A percentile compares a stretch with the other conserved stretches of the same genome.
Evolutionary conservation across 2,888 invertebrate genomes (phyloP).

Genomic region (Tinea pellionella): DNA sequence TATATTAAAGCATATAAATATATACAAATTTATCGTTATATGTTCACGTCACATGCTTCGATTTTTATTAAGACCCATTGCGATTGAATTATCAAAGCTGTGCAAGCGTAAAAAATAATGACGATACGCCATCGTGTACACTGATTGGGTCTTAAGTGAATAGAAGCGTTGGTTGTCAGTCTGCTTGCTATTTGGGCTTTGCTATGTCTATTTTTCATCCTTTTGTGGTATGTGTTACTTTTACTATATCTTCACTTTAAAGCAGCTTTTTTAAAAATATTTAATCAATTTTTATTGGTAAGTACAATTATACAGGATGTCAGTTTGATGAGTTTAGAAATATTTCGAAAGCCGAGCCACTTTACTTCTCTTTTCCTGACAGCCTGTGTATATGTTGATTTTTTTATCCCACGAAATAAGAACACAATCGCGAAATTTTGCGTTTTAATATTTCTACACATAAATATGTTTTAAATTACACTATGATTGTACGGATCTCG

Average conservation of each 20-base stretch:
- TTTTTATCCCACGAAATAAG: too few species aligned
- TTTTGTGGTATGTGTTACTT: conserved; percentile 17
- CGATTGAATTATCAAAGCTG: too few species aligned
- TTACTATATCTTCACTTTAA: not conserved
- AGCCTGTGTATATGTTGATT: too few species aligned
- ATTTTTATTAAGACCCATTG: conserved; percentile 18
- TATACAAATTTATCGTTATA: not conserved
- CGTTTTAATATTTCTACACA: too few species aligned
- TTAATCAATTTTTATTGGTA: not conserved
- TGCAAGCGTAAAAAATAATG: too few species aligned
- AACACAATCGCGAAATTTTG: too few species aligned
- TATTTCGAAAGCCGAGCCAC: too few species aligned
- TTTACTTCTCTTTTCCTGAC: too few species aligned
- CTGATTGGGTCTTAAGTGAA: not conserved
- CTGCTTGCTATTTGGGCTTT: conserved; percentile 30
- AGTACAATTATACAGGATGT: not conserved
- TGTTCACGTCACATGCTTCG: conserved; percentile 12
- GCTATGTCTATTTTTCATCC: conserved; percentile 26
- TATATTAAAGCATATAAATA: not conserved
- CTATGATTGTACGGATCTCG: too few species aligned
- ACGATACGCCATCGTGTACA: too few species aligned
- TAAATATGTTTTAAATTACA: too few species aligned
- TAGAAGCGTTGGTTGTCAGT: not conserved
- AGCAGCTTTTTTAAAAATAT: not conserved
- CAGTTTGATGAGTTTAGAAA: too few species aligned